Percentiles rank a stretch among this genome's conserved stretches.
Evolutionary conservation across 1,140 invertebrate genomes (phyloP).

Genomic region (Cylas formicarius): DNA sequence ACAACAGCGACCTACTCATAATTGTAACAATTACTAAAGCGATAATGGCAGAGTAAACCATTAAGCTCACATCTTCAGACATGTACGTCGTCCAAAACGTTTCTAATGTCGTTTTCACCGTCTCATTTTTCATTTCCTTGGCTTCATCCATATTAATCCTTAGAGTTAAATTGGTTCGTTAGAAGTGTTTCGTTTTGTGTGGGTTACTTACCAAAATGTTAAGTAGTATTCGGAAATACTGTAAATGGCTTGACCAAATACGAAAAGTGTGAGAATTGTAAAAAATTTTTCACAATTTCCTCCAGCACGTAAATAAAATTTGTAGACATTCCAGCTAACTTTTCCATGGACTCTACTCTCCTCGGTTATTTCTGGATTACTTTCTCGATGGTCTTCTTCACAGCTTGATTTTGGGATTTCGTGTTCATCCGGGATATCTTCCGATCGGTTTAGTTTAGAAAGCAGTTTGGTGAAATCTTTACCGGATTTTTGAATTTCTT

Average conservation of each 20-base stretch:
- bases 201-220: neutral
- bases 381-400: neutral
- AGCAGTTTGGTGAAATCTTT: constrained; percentile 9
- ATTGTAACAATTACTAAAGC: constrained; percentile 47
- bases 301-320: constrained; percentile 5
- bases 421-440: neutral
- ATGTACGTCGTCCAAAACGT: constrained; percentile 18
- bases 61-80: constrained; percentile 20
- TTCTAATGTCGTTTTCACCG: neutral
- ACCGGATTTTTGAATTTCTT: constrained; percentile 1
- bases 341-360: constrained; percentile 12
- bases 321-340: constrained; percentile 11
- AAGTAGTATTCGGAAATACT: neutral
- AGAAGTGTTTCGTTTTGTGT: neutral
- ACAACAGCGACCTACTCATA: constrained; percentile 57
- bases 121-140: constrained; percentile 2
- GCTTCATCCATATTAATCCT: constrained; percentile 4
- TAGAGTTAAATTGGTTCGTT: neutral
- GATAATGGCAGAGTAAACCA: constrained; percentile 42
- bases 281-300: neutral
- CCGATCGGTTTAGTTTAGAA: neutral
- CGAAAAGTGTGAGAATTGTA: neutral
- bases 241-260: neutral
- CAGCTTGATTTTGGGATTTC: neutral
- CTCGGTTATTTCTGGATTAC: neutral